Conservation (phyloP, 2,888 invertebrate genomes). For the Cantharis lateralis region DNA sequence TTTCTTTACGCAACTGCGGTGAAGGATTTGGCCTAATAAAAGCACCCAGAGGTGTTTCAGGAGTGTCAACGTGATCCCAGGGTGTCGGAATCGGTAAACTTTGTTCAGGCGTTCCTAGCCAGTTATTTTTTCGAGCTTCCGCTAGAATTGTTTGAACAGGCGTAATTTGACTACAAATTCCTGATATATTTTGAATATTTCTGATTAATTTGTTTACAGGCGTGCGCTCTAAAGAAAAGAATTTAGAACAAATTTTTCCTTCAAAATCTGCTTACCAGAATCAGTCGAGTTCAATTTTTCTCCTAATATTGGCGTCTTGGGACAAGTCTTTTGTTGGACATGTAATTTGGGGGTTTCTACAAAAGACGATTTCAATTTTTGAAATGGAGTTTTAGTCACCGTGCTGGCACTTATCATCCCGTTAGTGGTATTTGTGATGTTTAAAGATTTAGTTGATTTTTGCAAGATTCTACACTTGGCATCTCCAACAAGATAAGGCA, state of each 20-base stretch:
- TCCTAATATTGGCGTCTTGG: not conserved
- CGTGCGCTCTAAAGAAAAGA: not conserved
- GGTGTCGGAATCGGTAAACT: constrained; percentile 49
- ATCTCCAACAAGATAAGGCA: constrained; percentile 64
- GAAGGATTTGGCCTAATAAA: constrained; percentile 58
- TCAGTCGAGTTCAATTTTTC: not conserved
- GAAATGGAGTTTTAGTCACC: not conserved
- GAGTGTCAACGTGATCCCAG: constrained; percentile 56
- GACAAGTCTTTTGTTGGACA: not conserved
- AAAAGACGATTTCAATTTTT: not conserved
- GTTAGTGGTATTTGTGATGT: not conserved
- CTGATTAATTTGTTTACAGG: constrained; percentile 10
- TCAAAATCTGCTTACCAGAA: not conserved
- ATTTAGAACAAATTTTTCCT: not conserved
- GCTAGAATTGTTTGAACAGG: constrained; percentile 51
- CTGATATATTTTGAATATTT: constrained; percentile 1
- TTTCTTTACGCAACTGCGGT: constrained; percentile 58
- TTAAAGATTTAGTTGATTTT: not conserved
- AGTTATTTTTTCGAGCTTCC: constrained; percentile 43
- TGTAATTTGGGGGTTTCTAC: not conserved
- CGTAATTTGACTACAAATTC: constrained; percentile 46
- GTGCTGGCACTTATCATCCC: not conserved
- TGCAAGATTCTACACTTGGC: constrained; percentile 53
- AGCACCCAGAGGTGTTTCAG: constrained; percentile 62
- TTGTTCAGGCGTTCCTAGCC: constrained; percentile 40